Evolutionary conservation across 2,797 vertebrate genomes (phyloP).

Genomic region (Pelodytes ibericus): DNA sequence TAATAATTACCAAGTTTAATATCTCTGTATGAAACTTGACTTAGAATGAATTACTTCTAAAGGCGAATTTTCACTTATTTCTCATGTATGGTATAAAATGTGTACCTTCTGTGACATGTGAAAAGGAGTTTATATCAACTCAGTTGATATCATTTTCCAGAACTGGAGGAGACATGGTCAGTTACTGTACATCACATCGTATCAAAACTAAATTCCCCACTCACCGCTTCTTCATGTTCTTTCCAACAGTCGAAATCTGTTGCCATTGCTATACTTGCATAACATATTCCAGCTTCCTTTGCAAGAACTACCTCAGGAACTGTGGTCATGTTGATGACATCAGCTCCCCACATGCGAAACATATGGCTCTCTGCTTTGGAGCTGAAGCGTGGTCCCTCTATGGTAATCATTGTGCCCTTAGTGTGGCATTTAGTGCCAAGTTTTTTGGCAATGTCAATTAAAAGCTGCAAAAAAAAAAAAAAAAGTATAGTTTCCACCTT

Average conservation of each 20-base stretch:
- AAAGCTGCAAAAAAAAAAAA: slow-evolving; percentile 73
- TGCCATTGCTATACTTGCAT: slow-evolving; percentile 94
- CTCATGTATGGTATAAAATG: too few relatives aligned
- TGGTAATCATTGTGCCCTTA: slow-evolving; percentile 86
- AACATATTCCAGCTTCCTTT: slow-evolving; percentile 92
- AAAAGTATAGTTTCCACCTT: not conserved
- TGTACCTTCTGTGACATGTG: too few relatives aligned
- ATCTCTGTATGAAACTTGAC: too few relatives aligned
- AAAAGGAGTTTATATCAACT: too few relatives aligned
- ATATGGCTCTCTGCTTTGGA: slow-evolving; percentile 89
- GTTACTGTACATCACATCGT: too few relatives aligned
- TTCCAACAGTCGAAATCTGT: slow-evolving; percentile 99
- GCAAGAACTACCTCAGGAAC: slow-evolving; percentile 96
- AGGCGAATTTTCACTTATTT: too few relatives aligned
- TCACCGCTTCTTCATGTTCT: slow-evolving; percentile 92
- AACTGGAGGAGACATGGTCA: too few relatives aligned
- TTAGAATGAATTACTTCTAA: too few relatives aligned
- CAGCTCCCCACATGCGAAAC: slow-evolving; percentile 92
- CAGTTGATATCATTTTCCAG: too few relatives aligned
- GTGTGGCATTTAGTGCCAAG: slow-evolving; percentile 88
- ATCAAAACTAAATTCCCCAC: slow-evolving; percentile 66
- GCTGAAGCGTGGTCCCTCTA: slow-evolving; percentile 94
- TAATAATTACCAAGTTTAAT: too few relatives aligned
- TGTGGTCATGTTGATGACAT: slow-evolving; percentile 97
- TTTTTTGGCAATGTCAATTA: slow-evolving; percentile 84